These are phyloP conservation scores for Cydia fagiglandana DNA, from an alignment of 1,140 invertebrate genomes.

Conservation along the genomic window DNA sequence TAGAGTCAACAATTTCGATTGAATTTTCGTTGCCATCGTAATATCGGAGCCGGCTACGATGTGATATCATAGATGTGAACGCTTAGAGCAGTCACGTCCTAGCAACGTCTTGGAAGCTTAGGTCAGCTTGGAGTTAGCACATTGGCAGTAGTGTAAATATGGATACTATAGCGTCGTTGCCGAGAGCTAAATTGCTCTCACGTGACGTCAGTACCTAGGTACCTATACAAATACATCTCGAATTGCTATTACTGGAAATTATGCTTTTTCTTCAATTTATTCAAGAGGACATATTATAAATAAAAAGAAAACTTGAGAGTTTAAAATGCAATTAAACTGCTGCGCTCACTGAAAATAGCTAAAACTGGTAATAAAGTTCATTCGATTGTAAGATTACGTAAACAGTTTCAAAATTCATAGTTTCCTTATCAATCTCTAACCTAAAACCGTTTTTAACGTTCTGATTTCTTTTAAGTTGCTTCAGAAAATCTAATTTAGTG, in stretches of 20 bases:
- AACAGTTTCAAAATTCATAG: too few species aligned
- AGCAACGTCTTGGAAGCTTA: slow-evolving; percentile 16
- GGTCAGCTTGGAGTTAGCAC: slow-evolving; percentile 12
- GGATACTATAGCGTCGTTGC: neutral
- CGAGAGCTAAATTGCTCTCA: neutral
- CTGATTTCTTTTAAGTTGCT: too few species aligned
- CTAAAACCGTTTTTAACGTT: too few species aligned
- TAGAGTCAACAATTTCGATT: slow-evolving; percentile 30
- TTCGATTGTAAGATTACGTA: too few species aligned
- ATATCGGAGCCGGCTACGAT: neutral
- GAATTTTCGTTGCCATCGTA: slow-evolving; percentile 23
- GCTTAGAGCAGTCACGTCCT: slow-evolving; percentile 18
- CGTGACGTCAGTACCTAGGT: neutral
- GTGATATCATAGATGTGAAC: slow-evolving; percentile 23
- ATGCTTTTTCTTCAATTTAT: neutral
- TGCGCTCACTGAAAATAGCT: too few species aligned
- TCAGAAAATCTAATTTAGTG: too few species aligned
- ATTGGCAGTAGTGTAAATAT: slow-evolving; percentile 16
- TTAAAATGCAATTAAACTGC: neutral
- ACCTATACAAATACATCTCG: neutral
- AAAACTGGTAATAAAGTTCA: too few species aligned
- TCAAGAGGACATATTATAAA: neutral
- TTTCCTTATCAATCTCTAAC: too few species aligned
- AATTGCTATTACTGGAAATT: neutral
- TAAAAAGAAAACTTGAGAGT: too few species aligned